Base-by-base conservation (phyloP, 2,113 vertebrate species). In the Chitala chitala region DNA sequence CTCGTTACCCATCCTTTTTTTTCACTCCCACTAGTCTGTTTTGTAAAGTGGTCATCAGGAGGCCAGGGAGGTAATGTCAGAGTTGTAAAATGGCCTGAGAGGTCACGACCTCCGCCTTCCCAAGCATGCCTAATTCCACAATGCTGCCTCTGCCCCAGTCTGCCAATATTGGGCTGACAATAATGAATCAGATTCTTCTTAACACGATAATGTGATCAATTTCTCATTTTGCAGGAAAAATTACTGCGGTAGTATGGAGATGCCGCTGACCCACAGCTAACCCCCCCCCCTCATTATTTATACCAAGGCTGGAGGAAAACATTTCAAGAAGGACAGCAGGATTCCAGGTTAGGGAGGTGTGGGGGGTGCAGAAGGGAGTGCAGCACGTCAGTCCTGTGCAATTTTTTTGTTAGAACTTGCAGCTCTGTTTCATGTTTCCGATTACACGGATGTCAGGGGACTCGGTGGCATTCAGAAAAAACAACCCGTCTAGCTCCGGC, bases 211-310 rank as follows among this genome's bases (percentile, higher is more conserved):
- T 93, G 93, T 96, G 95, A 98, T 98, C 95, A 98, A 98, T 98
- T 97, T 96, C 95, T 95, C 95, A 95, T 98, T 96, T 94, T 92
- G 78, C 92, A 94, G 94, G 95, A 98, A 97, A 96, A 98, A 98
- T 98, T 95, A 95, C 92, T 90, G 89, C 90, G 89, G 91, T 92
- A 92, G 94, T 89, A 88, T 92, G 92, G 89, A 93, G 85, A 88
- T 86, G 84, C 86, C 89, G 83, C 83, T 96, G 96, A 98, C 94
- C 94, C 51, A 59, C 89, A 54, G 91, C 92, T 97, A 93, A 98
- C 94, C 96, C 90, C 44, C 84, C 87, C 40, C 76, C 86, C 90
- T 95, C 93, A 93, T 96, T 94, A 95, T 94, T 98, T 93, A 95
- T 94, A 96, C 93, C 90, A 87, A 88, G 81, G 86, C 84, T 88